Base-by-base conservation (phyloP, 2,888 invertebrate species). In the Vanessa cardui region DNA sequence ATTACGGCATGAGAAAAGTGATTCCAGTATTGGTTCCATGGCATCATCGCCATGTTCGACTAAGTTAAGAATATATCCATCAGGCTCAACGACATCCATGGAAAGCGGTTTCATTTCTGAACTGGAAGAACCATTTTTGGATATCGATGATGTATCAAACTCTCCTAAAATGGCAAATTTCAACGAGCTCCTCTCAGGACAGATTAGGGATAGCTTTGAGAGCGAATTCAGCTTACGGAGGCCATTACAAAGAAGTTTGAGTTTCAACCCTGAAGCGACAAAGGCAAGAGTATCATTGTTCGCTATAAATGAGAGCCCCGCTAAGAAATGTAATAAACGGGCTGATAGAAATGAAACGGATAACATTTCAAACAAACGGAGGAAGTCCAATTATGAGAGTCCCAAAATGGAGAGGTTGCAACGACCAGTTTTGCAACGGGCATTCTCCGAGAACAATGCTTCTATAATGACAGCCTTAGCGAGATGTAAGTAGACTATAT, bases 371-470 rank as follows among this genome's bases (percentile, higher is more conserved):
- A 91, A 78, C 83, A 94, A 88, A 76, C 76, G 83, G 71, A 83
- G 84, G 69, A 88, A 83, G 65, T 84, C 86, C 0, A 84, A 83
- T 33, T 68, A 73, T 7, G 66, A 70, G 15, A 78, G 79, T 71
- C 79, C 79, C 3, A 76, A 75, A 0, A 68, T 1, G 72, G 52
- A 76, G 47, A 76, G 75, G 9, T 12, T 76, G 0, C 75, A 76
- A 1, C 79, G 93, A 70, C 93, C 94, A 0, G 79, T 90, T 1
- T 78, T 95, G 64, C 93, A 95, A 73, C 88, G 96, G 61, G 95
- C 95, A 31, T 93, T 95, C 75, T 97, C 97, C 0, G 96, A 97
- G 73, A 96, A 96, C 58, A 97, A 97, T 80, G 95, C 96, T 0
- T 95, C 95, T 0, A 95, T 96, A 16, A 96, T 96, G 94, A 94